Conservation (phyloP, 1,140 invertebrate genomes). For the Tachypleus tridentatus region DNA sequence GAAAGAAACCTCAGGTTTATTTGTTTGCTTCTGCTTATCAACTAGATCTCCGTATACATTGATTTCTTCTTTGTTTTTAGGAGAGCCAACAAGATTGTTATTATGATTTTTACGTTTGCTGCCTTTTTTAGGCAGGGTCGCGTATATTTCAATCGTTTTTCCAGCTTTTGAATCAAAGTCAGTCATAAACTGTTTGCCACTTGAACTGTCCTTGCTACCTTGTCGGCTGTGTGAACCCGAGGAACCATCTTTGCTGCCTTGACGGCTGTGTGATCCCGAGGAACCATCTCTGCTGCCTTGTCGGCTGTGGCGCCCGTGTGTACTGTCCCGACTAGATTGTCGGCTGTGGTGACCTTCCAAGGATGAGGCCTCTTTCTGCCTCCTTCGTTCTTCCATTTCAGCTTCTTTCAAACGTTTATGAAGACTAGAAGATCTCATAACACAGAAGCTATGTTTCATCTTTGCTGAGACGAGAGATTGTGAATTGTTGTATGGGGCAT, state of each 20-base stretch:
- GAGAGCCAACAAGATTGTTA: neutral
- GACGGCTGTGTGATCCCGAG: too few relatives aligned
- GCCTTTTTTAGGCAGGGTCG: slow-evolving; percentile 70
- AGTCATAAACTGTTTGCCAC: too few relatives aligned
- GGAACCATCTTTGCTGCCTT: too few relatives aligned
- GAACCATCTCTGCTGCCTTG: neutral
- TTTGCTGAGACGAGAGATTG: slow-evolving; percentile 74
- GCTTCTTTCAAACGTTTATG: slow-evolving; percentile 51
- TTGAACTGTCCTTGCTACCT: too few relatives aligned
- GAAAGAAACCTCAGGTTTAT: neutral
- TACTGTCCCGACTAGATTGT: neutral
- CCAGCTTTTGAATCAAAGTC: slow-evolving; percentile 1
- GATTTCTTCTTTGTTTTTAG: neutral
- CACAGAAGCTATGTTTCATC: slow-evolving; percentile 88
- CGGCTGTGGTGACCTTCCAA: neutral
- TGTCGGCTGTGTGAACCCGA: too few relatives aligned
- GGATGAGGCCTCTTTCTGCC: slow-evolving; percentile 14
- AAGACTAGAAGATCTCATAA: slow-evolving; percentile 74
- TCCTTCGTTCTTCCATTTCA: slow-evolving; percentile 20
- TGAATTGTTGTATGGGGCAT: slow-evolving; percentile 79
- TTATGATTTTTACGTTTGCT: slow-evolving; percentile 18
- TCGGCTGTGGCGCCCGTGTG: neutral
- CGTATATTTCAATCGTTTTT: slow-evolving; percentile 57
- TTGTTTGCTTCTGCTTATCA: slow-evolving; percentile 4
- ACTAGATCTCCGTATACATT: slow-evolving; percentile 4